Conservation (phyloP, 2,797 vertebrate species). For the Typhlichthys subterraneus region DNA sequence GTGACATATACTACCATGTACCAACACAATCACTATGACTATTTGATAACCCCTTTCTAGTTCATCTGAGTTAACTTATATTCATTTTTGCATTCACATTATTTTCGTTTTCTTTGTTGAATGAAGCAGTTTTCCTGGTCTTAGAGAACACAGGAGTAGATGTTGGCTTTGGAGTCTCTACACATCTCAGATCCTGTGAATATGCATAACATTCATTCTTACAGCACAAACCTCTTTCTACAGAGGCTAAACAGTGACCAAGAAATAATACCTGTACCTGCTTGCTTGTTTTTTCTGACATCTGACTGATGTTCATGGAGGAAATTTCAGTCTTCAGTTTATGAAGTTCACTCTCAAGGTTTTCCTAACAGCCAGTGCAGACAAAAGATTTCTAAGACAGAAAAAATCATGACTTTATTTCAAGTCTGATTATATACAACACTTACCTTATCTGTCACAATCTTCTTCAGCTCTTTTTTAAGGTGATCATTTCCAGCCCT, state of each 20-base stretch:
- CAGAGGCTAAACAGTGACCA: not conserved
- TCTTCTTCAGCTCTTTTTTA: slow-evolving; percentile 78
- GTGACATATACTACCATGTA: not conserved
- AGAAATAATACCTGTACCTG: slow-evolving; percentile 35
- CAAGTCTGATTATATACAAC: slow-evolving; percentile 6
- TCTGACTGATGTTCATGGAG: slow-evolving; percentile 40
- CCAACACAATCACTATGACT: not conserved
- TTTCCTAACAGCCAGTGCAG: slow-evolving; percentile 46
- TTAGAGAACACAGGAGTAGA: slow-evolving; percentile 34
- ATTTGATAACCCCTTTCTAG: not conserved
- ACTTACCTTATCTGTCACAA: slow-evolving; percentile 80
- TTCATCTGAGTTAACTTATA: slow-evolving; percentile 58
- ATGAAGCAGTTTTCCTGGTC: slow-evolving; percentile 37
- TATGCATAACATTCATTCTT: slow-evolving; percentile 32
- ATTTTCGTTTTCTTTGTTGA: slow-evolving; percentile 43
- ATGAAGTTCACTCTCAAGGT: slow-evolving; percentile 51
- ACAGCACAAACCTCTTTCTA: slow-evolving; percentile 1
- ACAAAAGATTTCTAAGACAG: slow-evolving; percentile 12
- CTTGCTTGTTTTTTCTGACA: slow-evolving; percentile 29
- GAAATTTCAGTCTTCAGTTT: slow-evolving; percentile 54
- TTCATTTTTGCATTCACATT: slow-evolving; percentile 38
- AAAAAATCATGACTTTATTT: not conserved
- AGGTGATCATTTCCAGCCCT: slow-evolving; percentile 76
- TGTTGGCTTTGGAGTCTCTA: slow-evolving; percentile 34
- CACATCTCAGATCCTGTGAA: slow-evolving; percentile 14